These are phyloP conservation scores for Hermaeophaga mercurialis DNA, from an alignment of 2,888 invertebrate genomes.

Conservation along the genomic window DNA sequence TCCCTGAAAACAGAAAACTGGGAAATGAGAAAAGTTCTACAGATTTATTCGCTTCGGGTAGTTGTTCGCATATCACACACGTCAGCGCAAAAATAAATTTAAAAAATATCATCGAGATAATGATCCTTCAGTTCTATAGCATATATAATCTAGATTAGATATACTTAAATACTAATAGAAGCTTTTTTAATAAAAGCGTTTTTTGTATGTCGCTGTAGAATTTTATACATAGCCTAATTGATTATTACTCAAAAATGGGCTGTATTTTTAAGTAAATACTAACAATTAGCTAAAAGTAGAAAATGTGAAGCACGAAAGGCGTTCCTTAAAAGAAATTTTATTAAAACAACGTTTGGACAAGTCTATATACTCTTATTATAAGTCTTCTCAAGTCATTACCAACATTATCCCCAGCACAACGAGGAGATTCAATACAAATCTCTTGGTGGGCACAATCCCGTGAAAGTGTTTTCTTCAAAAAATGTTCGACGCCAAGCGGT, in stretches of 20 bases:
- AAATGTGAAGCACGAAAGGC: too few species aligned
- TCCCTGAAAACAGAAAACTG: constrained; percentile 13
- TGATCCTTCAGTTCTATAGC: too few species aligned
- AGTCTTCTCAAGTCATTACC: constrained; percentile 16
- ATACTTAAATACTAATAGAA: too few species aligned
- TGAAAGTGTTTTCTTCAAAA: constrained; percentile 17
- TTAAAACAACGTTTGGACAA: constrained; percentile 11
- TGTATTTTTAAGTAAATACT: too few species aligned
- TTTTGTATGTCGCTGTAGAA: too few species aligned
- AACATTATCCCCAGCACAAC: constrained; percentile 9
- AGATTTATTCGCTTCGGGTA: constrained; percentile 7
- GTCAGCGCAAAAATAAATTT: too few species aligned
- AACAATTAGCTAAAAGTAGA: too few species aligned
- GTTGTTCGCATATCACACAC: constrained; percentile 1
- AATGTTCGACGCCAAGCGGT: not conserved
- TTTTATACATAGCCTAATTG: too few species aligned
- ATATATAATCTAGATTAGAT: too few species aligned
- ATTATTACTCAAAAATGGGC: too few species aligned
- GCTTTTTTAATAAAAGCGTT: too few species aligned
- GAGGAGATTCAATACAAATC: constrained; percentile 14
- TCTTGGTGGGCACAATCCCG: constrained; percentile 12
- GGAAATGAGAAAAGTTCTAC: constrained; percentile 14
- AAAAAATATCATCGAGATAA: too few species aligned
- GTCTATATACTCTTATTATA: constrained; percentile 11
- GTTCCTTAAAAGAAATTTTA: not conserved